Evolutionary conservation across 2,797 vertebrate species (phyloP).

Genomic region (Lutjanus campechanus): DNA sequence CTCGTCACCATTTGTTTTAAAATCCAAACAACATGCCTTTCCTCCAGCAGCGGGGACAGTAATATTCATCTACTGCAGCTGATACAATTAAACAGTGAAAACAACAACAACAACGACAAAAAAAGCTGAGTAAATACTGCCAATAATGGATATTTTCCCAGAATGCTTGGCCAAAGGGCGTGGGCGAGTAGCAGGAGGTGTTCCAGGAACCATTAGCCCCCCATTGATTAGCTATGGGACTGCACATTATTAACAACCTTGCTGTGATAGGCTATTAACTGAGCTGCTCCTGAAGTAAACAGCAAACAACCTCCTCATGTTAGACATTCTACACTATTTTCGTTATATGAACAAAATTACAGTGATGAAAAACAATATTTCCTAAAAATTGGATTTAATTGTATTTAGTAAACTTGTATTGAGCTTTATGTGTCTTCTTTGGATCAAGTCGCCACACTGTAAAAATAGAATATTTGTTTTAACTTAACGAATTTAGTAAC

Average conservation of each 20-base stretch:
- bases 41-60: slow-evolving; percentile 17
- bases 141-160: slow-evolving; percentile 57
- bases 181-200: slow-evolving; percentile 31
- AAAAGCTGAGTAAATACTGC: neutral
- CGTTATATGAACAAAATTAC: neutral
- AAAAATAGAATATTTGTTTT: no score
- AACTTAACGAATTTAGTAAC: no score
- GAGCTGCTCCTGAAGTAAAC: slow-evolving; percentile 2
- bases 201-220: slow-evolving; percentile 50
- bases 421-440: neutral
- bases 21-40: slow-evolving; percentile 13
- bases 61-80: slow-evolving; percentile 30
- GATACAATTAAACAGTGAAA: slow-evolving; percentile 36
- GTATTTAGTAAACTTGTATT: neutral
- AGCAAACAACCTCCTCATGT: slow-evolving; percentile 5
- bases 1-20: slow-evolving; percentile 8
- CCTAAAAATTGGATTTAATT: neutral
- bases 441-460: neutral
- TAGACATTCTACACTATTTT: neutral
- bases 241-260: slow-evolving; percentile 12
- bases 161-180: slow-evolving; percentile 37
- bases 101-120: slow-evolving; percentile 28
- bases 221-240: slow-evolving; percentile 31
- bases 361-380: neutral
- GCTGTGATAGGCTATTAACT: neutral